Evolutionary conservation across 1,140 invertebrate species (phyloP), one percentile per base, ranked within the genome.

Genomic region (Macrobrachium nipponense): DNA sequence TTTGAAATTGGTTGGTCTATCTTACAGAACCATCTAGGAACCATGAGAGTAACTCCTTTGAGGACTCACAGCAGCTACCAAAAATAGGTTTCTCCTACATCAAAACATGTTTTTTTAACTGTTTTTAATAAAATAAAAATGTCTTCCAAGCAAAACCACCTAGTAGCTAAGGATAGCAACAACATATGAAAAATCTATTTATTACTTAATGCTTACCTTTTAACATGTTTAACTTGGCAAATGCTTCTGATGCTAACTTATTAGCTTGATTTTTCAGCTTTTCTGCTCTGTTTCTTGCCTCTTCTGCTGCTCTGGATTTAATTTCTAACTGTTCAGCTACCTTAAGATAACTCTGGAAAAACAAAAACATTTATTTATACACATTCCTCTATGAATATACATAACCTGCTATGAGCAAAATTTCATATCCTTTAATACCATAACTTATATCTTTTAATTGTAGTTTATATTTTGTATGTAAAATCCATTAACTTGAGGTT

Each of bases 231-330:
- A 96, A 91, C 90, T 96, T 96, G 15, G 92, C 93, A 88, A 94
- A 94, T 0, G 95, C 95, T 87, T 95, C 94, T 81, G 94, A 94
- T 0, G 95, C 95, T 0, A 97, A 91, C 87, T 94, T 94, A 72
- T 94, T 95, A 5, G 96, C 96, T 85, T 94, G 92, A 86, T 95
- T 93, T 44, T 96, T 92, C 27, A 98, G 91, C 51, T 92, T 91
- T 89, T 96, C 94, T 10, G 96, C 96, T 86, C 95, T 92, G 79
- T 94, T 93, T 88, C 96, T 94, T 0, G 95, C 94, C 5, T 91
- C 92, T 75, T 93, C 93, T 58, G 94, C 95, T 75, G 93, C 92
- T 82, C 92, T 92, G 7, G 94, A 93, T 86, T 95, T 94, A 20
- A 92, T 90, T 23, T 93, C 92, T 20, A 96, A 90, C 15, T 92